phyloP scores from a whole-genome alignment of 2,888 invertebrate species.

The Xestia c-nigrum region DNA sequence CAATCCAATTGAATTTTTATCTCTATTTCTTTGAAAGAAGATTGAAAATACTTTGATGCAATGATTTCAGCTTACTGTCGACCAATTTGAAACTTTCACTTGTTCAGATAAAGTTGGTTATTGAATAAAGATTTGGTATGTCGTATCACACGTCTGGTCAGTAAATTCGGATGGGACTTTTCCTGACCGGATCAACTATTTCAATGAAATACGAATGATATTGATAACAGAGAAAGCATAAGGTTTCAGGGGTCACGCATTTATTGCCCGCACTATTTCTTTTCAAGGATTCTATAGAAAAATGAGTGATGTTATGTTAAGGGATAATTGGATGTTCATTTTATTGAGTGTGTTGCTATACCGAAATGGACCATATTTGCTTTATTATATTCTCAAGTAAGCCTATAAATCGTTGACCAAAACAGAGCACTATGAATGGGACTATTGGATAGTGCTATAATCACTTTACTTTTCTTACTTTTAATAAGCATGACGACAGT shows the following conservation, averaged over 20 bases:
- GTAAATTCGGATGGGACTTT: slow-evolving; percentile 74
- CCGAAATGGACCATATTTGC: slow-evolving; percentile 10
- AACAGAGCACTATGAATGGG: neutral
- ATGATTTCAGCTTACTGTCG: neutral
- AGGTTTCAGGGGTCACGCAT: slow-evolving; percentile 56
- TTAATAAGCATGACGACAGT: neutral
- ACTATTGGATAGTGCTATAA: neutral
- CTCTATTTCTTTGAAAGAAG: slow-evolving; percentile 65
- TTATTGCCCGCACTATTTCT: slow-evolving; percentile 48
- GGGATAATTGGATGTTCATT: slow-evolving; percentile 51
- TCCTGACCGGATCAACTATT: slow-evolving; percentile 76
- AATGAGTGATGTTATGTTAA: slow-evolving; percentile 25
- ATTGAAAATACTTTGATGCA: slow-evolving; percentile 65
- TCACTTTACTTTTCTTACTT: neutral
- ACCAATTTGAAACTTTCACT: slow-evolving; percentile 4
- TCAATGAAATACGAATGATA: slow-evolving; percentile 80
- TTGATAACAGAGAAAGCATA: slow-evolving; percentile 73
- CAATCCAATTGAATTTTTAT: slow-evolving; percentile 66
- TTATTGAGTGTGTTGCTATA: slow-evolving; percentile 33
- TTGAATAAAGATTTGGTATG: slow-evolving; percentile 7
- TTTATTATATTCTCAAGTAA: neutral
- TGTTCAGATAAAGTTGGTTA: slow-evolving; percentile 5
- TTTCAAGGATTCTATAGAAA: slow-evolving; percentile 41
- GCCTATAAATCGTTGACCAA: neutral
- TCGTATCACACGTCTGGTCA: slow-evolving; percentile 74